Evolutionary conservation across 1,140 invertebrate species (phyloP), one percentile per base, ranked within the genome.

Genomic region (Caligus rogercresseyi): DNA sequence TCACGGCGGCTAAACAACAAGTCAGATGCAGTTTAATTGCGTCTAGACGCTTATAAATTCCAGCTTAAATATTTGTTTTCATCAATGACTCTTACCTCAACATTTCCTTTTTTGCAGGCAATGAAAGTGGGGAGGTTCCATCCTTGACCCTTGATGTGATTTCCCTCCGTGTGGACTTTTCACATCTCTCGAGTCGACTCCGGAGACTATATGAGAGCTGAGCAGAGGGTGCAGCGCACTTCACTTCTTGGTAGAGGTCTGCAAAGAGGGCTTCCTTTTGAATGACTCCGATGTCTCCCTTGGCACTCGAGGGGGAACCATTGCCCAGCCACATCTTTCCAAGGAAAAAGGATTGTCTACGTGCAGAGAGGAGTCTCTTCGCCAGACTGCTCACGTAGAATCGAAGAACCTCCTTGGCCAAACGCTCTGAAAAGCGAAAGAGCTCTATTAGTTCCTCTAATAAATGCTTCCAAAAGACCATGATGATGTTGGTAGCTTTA

Each of bases 61-160:
- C n/a, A n/a, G n/a, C n/a, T n/a, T n/a, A 43, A 43, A 43, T n/a
- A 43, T 13, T 16, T 21, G 54, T 16, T 54, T 11, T 54, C 13
- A 56, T 20, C 11, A 2, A 56, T 20, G 20, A 1, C 3, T n/a
- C 15, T 56, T 56, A 69, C 66, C 71, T 89, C 85, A 1, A 86
- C 79, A 70, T 87, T 84, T 16, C 89, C 89, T 67, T 83, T 79
- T 71, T 85, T 84, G 70, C 84, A 85, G 0, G 87, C 86, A 57
- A 87, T 80, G 71, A 94, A 93, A 95, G 76, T 1, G 89, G 87
- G 1, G 89, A 80, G 74, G 85, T 89, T 3, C 86, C 86, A 68
- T 86, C 82, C 68, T 79, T 80, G 3, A 67, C 58, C 25, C 66
- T 54, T 23, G 63, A 66, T 23, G 70, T 70, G 25, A 71, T 67